Evolutionary conservation across 92 coral and sea anemone species (phyloP).

Genomic region (Umimayanthus kanabou): DNA sequence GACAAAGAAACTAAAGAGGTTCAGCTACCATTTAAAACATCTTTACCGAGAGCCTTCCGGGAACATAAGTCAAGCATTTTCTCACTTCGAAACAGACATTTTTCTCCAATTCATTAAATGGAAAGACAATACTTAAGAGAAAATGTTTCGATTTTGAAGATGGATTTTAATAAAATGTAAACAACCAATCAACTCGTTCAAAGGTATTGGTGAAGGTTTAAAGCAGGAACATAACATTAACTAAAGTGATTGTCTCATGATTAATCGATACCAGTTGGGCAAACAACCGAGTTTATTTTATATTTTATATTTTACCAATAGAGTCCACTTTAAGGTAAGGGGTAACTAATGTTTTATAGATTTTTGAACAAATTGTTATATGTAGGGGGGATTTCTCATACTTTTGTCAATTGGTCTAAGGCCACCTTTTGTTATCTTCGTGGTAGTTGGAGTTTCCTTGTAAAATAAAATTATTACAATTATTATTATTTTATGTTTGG

Average conservation of each 20-base stretch:
- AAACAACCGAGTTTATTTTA: not conserved
- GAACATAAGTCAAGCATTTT: too few species aligned
- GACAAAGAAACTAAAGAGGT: not conserved
- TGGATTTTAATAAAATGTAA: too few species aligned
- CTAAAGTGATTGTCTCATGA: slow-evolving; percentile 7
- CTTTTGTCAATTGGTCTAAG: not conserved
- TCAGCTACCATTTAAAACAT: not conserved
- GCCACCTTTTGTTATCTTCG: not conserved
- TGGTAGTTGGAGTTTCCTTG: not conserved
- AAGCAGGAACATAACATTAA: not conserved
- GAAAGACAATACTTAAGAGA: not conserved
- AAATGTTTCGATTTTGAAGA: not conserved
- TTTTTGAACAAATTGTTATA: not conserved
- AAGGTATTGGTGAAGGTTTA: not conserved
- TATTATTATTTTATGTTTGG: too few species aligned
- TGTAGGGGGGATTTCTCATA: too few species aligned
- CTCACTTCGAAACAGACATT: not conserved
- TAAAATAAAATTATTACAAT: too few species aligned
- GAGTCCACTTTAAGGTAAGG: not conserved
- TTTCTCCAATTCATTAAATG: not conserved
- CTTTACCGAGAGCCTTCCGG: not conserved
- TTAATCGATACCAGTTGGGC: not conserved
- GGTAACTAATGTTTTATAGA: not conserved
- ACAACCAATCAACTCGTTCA: not conserved
- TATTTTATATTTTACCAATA: not conserved